Evolutionary conservation across 2,888 invertebrate genomes (phyloP).

Genomic region (Metopia argyrocephala): DNA sequence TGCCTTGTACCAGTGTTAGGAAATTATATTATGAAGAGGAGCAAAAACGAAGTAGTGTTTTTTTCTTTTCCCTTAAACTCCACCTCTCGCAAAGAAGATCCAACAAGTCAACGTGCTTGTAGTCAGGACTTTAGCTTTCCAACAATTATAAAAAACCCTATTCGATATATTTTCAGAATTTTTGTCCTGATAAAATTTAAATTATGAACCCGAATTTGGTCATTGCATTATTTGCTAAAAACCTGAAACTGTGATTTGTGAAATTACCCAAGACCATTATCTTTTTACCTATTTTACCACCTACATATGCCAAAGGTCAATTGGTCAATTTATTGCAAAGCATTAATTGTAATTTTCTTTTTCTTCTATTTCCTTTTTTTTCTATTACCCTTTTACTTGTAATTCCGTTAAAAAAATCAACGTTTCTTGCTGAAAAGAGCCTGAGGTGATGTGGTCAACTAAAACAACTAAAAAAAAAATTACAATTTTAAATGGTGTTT

Average conservation of each 20-base stretch:
- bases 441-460: background rate
- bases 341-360: background rate
- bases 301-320: slow-evolving; percentile 21
- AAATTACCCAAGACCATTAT: background rate
- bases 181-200: too few relatives aligned
- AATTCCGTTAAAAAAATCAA: background rate
- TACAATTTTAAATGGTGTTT: slow-evolving; percentile 43
- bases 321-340: slow-evolving; percentile 1
- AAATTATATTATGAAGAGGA: too few relatives aligned
- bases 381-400: slow-evolving; percentile 22
- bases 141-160: too few relatives aligned
- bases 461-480: slow-evolving; percentile 20
- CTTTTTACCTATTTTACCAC: background rate
- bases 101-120: too few relatives aligned
- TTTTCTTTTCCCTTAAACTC: too few relatives aligned
- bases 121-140: too few relatives aligned
- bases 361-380: slow-evolving; percentile 8
- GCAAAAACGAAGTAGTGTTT: too few relatives aligned
- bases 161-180: too few relatives aligned
- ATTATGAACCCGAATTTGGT: too few relatives aligned
- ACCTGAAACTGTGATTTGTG: background rate
- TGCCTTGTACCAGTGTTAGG: too few relatives aligned
- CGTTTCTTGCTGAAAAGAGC: slow-evolving; percentile 33
- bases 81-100: too few relatives aligned
- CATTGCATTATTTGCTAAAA: background rate